Base-by-base conservation (phyloP, 2,113 vertebrate species). In the Pelmatolapia mariae region DNA sequence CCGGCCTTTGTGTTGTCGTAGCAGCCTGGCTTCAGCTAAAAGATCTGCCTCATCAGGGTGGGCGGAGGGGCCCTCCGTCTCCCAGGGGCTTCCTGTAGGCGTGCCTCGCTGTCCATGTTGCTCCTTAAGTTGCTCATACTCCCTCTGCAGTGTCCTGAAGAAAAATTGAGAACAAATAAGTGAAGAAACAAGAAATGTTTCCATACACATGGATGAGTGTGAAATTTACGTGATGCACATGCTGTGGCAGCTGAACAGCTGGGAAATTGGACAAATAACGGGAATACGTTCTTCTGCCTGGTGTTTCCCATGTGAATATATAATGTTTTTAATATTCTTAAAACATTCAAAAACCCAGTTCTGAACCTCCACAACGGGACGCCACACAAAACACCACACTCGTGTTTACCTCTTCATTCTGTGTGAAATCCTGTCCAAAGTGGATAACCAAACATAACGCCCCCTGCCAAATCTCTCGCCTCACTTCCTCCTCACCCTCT, bases 1-100 rank as follows among this genome's bases (percentile, higher is more conserved):
- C 2, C 98, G 97, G 9, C 99, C 98, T 93, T 99, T 99, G 95
- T 99, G 98, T 86, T 99, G 98, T 85, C 98, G 96, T 10, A 99
- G 97, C 45, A 99, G 97, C 84, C 98, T 99, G 0, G 98, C 98
- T 91, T 99, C 98, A 31, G 96, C 98, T 93, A 88, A 95, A 84
- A 90, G 96, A 94, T 97, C 97, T 1, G 96, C 96, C 90, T 97
- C 96, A 5, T 95, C 94, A 0, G 91, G 93, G 16, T 88, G 90
- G 63, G 83, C 15, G 1, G 96, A 93, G 5, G 96, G 92, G 4
- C 94, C 2, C 3, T 96, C 3, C 0, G 95, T 95, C 80, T 98
- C 97, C 86, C 97, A 97, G 50, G 95, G 89, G 78, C 90, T 36
- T 45, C 81, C 97, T 4, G 86, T 24, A 93, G 97, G 0, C 93